Base-by-base conservation (phyloP, 1,140 invertebrate genomes). In the Semibalanus balanoides region DNA sequence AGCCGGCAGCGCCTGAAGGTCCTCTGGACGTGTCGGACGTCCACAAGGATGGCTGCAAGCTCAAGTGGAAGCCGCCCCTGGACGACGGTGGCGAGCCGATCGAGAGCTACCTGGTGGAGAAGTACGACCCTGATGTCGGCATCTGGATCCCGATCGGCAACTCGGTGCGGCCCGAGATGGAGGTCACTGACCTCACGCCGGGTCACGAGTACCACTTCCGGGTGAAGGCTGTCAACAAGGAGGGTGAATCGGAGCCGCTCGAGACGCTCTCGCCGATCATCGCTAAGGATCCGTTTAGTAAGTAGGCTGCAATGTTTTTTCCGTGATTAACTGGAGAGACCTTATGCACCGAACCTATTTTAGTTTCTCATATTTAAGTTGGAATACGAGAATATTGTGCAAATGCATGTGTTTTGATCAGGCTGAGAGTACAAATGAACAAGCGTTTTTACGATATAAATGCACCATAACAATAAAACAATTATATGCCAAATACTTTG, bases 191-290 rank as follows among this genome's bases (percentile, higher is more conserved):
- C 30, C 83, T 96, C 64, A 92, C 92, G 77, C 92, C 95, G 77
- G 96, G 96, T 76, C 93, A 98, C 82, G 94, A 97, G 82, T 99
- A 99, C 84, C 94, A 97, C 86, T 99, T 99, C 90, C 88, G 97
- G 76, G 96, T 99, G 0, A 96, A 96, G 81, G 97, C 97, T 19
- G 85, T 98, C 17, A 99, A 99, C 83, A 95, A 94, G 80, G 94
- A 98, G 86, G 96, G 97, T 69, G 94, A 96, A 85, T 97, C 95
- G 29, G 94, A 98, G 82, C 96, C 96, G n/a, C 85, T 99, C 30
- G 94, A 96, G 83, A 97, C 95, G 27, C 88, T 93, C 79, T 90
- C 92, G 76, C 90, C 94, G 29, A 97, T 97, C 74, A 87, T 96
- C 80, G 96, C 97, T 74, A 98, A 97, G 85, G 95, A 99, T 92